These are phyloP conservation scores for Drosophila eohydei DNA, from an alignment of 2,888 invertebrate genomes.

Conservation along the genomic window DNA sequence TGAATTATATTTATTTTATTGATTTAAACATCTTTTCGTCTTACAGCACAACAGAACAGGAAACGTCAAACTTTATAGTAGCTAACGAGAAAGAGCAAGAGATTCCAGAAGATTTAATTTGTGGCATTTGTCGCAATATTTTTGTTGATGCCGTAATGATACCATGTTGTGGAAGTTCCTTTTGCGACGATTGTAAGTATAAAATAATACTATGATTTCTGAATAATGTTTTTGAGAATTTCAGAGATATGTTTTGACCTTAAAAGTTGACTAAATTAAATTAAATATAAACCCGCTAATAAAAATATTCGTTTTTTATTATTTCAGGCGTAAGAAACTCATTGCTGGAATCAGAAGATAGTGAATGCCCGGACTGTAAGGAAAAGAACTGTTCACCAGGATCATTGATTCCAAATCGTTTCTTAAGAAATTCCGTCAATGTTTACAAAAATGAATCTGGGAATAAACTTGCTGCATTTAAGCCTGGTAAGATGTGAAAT, in stretches of 20 bases:
- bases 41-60: slow-evolving; percentile 62
- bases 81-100: slow-evolving; percentile 86
- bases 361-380: slow-evolving; percentile 97
- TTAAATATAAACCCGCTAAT: too few species aligned
- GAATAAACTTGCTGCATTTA: slow-evolving; percentile 86
- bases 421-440: slow-evolving; percentile 94
- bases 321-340: slow-evolving; percentile 92
- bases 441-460: slow-evolving; percentile 97
- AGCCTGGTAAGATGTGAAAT: slow-evolving; percentile 56
- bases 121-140: slow-evolving; percentile 96
- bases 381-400: slow-evolving; percentile 97
- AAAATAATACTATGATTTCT: too few species aligned
- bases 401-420: slow-evolving; percentile 96
- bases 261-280: too few species aligned
- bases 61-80: slow-evolving; percentile 53
- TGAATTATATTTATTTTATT: background rate
- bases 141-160: slow-evolving; percentile 98
- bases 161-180: slow-evolving; percentile 98
- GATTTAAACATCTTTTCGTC: background rate
- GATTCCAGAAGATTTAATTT: slow-evolving; percentile 96
- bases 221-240: too few species aligned
- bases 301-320: background rate
- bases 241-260: too few species aligned
- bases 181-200: slow-evolving; percentile 97
- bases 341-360: slow-evolving; percentile 96